These are phyloP conservation scores for Choloepus hoffmanni DNA, from an alignment of 2,113 vertebrate genomes.

Conservation along the genomic window DNA sequence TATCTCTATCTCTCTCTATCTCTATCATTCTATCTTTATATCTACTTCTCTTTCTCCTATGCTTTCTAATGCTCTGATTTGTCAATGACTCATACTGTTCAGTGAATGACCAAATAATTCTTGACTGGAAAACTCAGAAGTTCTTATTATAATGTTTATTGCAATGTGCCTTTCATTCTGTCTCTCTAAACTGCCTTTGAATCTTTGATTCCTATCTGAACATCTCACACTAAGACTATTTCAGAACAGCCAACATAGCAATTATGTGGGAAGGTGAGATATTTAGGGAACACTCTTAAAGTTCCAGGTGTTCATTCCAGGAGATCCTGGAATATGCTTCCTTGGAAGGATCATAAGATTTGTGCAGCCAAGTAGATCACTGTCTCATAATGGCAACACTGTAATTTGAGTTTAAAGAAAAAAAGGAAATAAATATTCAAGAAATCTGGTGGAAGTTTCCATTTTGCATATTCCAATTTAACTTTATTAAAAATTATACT, in stretches of 20 bases:
- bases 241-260: not conserved
- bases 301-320: not conserved
- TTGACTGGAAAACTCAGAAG: not conserved
- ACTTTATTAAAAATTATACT: not conserved
- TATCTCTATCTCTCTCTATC: not conserved
- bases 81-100: not conserved
- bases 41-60: not conserved
- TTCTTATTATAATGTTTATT: not conserved
- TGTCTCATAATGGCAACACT: not conserved
- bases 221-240: not conserved
- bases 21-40: too few relatives aligned
- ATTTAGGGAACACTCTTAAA: not conserved
- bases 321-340: not conserved
- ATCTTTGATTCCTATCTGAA: not conserved
- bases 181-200: not conserved
- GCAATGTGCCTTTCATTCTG: too few relatives aligned
- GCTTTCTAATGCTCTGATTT: not conserved
- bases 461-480: not conserved
- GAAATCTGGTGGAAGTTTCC: not conserved
- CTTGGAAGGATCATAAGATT: not conserved
- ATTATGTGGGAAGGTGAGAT: not conserved
- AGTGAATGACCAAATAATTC: not conserved
- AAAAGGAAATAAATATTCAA: not conserved
- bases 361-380: not conserved
- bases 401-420: slow-evolving; percentile 18